A percentile compares a stretch with the other conserved stretches of the same genome.
Evolutionary conservation across 2,888 invertebrate genomes (phyloP).

Genomic region (Eucriotettix oculatus): DNA sequence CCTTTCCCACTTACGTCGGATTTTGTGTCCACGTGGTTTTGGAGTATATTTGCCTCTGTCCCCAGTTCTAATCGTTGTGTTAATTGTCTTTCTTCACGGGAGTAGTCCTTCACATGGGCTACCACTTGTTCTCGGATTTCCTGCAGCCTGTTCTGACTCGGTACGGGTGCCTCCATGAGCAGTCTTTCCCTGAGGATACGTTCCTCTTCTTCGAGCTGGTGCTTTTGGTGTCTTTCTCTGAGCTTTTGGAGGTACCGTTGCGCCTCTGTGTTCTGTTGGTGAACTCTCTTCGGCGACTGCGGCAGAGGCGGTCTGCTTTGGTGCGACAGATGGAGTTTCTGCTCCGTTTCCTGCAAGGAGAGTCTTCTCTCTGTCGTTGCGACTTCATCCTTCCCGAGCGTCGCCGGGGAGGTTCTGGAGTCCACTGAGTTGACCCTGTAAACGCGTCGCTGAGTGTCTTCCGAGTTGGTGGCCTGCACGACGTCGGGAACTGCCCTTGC

Average conservation of each 20-base stretch:
- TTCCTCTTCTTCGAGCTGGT: background rate
- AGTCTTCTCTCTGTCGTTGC: background rate
- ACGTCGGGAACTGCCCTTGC: background rate
- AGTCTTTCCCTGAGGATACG: background rate
- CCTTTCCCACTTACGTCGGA: too few species aligned
- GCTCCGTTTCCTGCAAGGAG: constrained; percentile 4
- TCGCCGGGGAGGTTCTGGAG: background rate
- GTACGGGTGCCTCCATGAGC: too few species aligned
- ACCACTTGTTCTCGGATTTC: too few species aligned
- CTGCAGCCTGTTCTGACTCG: too few species aligned
- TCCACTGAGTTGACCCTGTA: background rate
- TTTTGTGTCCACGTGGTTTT: too few species aligned
- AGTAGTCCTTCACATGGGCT: too few species aligned
- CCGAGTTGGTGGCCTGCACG: background rate
- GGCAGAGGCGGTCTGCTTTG: constrained; percentile 1
- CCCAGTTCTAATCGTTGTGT: too few species aligned
- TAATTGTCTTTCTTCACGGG: too few species aligned
- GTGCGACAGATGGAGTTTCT: background rate
- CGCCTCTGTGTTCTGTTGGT: background rate
- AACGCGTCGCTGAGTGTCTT: background rate
- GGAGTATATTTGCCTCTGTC: too few species aligned
- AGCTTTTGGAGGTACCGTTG: background rate
- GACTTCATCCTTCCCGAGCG: background rate
- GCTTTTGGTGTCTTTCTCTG: background rate
- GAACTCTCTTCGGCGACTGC: background rate